Percentiles rank a stretch among this genome's conserved stretches.
These are phyloP conservation scores for Brienomyrus brachyistius DNA, from an alignment of 2,113 vertebrate genomes.

Conservation along the genomic window DNA sequence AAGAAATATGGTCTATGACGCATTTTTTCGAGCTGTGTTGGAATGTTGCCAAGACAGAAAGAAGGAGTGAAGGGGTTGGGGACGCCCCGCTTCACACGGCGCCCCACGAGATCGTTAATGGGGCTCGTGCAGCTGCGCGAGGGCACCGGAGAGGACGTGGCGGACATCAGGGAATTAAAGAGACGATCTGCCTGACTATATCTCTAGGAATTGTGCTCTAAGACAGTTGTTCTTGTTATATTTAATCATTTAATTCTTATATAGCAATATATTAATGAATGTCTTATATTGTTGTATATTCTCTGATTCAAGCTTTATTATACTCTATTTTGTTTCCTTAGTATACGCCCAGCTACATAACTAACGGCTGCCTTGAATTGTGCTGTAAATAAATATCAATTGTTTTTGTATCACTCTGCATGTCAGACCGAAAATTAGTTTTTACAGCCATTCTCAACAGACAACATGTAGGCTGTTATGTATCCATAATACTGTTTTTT, in stretches of 20 bases:
- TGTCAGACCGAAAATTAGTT: not conserved
- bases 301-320: not conserved
- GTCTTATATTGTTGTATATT: not conserved
- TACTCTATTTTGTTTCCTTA: not conserved
- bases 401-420: not conserved
- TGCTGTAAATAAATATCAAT: not conserved
- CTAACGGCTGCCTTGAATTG: not conserved
- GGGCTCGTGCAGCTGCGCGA: slow-evolving; percentile 37
- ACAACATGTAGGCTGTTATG: not conserved
- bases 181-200: slow-evolving; percentile 30
- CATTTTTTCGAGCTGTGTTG: slow-evolving; percentile 46
- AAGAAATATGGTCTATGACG: not conserved
- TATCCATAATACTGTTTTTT: not conserved
- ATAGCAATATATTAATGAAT: not conserved
- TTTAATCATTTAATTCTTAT: not conserved
- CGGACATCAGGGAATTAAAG: slow-evolving; percentile 28
- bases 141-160: slow-evolving; percentile 35
- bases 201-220: slow-evolving; percentile 20
- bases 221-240: not conserved
- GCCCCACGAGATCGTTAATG: slow-evolving; percentile 47
- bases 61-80: slow-evolving; percentile 31
- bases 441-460: not conserved
- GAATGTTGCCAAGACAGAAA: slow-evolving; percentile 56
- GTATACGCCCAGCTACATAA: not conserved
- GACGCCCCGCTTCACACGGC: slow-evolving; percentile 36